phyloP scores from a whole-genome alignment of 30 jellyfish, hydroid and myxozoan species.

The Hydra vulgaris region DNA sequence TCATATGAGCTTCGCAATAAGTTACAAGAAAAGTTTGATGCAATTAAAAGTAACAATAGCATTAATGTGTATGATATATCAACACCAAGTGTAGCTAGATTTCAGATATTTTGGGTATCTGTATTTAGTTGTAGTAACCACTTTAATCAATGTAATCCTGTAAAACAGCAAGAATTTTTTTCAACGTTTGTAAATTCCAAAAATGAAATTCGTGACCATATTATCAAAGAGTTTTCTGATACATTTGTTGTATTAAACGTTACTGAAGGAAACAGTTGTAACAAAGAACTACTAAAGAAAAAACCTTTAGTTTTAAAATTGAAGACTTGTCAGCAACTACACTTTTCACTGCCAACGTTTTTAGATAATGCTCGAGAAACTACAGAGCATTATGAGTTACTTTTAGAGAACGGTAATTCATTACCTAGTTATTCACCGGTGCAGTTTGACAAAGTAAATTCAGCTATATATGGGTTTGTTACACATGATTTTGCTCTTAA shows the following conservation, averaged over 20 bases:
- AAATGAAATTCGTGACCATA: not conserved
- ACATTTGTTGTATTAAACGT: not conserved
- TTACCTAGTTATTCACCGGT: not conserved
- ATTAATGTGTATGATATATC: not conserved
- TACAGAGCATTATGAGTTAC: too few relatives aligned
- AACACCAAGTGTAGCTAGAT: not conserved
- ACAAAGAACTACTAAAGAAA: not conserved
- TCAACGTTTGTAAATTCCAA: not conserved
- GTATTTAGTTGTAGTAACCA: not conserved
- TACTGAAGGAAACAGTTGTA: not conserved
- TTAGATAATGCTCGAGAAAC: too few relatives aligned
- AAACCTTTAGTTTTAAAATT: not conserved
- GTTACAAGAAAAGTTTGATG: not conserved
- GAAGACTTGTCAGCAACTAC: not conserved
- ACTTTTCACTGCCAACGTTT: too few relatives aligned
- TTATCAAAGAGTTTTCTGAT: not conserved
- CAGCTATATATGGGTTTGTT: not conserved
- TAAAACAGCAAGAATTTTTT: not conserved
- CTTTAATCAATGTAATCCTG: not conserved
- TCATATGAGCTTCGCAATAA: not conserved
- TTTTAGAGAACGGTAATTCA: not conserved
- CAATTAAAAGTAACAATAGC: not conserved
- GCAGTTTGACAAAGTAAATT: not conserved
- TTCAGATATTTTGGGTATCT: not conserved
- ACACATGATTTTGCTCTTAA: not conserved